A percentile compares a stretch with the other conserved stretches of the same genome.
Conservation (phyloP, 2,888 invertebrate genomes). For the Acronicta aceris region DNA sequence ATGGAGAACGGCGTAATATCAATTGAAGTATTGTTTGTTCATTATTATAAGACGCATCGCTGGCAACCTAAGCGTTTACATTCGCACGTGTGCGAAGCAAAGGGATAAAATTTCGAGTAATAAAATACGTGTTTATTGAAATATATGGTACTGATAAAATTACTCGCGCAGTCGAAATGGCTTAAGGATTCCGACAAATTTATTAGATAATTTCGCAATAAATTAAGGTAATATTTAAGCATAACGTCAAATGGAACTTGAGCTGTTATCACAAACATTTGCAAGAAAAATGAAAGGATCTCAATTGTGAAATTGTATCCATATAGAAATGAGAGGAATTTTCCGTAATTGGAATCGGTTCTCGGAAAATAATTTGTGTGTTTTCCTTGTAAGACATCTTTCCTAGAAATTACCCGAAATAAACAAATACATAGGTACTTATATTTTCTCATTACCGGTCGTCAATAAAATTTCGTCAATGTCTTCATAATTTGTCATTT, state of each 20-base stretch:
- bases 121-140: slow-evolving; percentile 47
- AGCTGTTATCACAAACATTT: slow-evolving; percentile 21
- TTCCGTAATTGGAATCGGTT: slow-evolving; percentile 31
- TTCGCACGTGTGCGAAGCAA: slow-evolving; percentile 7
- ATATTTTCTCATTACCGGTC: slow-evolving; percentile 13
- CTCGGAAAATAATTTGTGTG: slow-evolving; percentile 10
- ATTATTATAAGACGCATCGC: slow-evolving; percentile 43
- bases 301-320: slow-evolving; percentile 16
- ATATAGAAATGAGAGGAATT: slow-evolving; percentile 18
- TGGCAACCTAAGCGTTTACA: slow-evolving; percentile 4
- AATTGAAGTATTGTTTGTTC: slow-evolving; percentile 53
- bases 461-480: slow-evolving; percentile 16
- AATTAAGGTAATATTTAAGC: slow-evolving; percentile 26
- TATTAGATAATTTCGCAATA: slow-evolving; percentile 42
- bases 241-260: slow-evolving; percentile 6
- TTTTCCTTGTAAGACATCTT: slow-evolving; percentile 13
- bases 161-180: slow-evolving; percentile 28
- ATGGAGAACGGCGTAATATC: slow-evolving; percentile 36
- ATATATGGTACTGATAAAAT: slow-evolving; percentile 41
- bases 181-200: slow-evolving; percentile 29
- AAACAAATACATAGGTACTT: slow-evolving; percentile 5
- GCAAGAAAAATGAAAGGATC: slow-evolving; percentile 3
- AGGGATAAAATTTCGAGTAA: slow-evolving; percentile 26
- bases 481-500: slow-evolving; percentile 29
- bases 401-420: slow-evolving; percentile 12